A percentile compares a stretch with the other conserved stretches of the same genome.
phyloP scores from a whole-genome alignment of 2,888 invertebrate genomes.

The Alentia gelatinosa region DNA sequence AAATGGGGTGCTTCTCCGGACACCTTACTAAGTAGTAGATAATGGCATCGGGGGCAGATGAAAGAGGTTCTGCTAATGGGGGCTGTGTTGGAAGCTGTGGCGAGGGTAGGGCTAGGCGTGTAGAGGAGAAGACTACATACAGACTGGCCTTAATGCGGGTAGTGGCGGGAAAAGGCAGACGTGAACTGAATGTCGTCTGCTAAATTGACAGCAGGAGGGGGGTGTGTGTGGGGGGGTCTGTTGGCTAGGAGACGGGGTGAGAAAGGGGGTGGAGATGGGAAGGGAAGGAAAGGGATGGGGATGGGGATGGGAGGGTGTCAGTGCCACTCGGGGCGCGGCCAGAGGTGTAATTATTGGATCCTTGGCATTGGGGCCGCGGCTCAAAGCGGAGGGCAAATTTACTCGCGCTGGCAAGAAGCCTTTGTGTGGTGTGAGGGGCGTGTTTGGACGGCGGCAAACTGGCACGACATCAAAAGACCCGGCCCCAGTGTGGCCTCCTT shows the following conservation, averaged over 20 bases:
- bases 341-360: conserved; percentile 25
- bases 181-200: no score
- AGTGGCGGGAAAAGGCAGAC: no score
- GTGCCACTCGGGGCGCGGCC: neutral
- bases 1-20: neutral
- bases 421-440: neutral
- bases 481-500: no score
- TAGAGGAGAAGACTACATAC: no score
- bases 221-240: neutral
- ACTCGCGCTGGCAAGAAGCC: neutral
- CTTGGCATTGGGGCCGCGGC: neutral
- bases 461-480: conserved; percentile 24
- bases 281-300: neutral
- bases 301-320: neutral
- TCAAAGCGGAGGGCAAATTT: neutral
- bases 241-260: neutral
- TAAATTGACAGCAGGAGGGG: no score
- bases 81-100: no score
- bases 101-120: no score
- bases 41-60: neutral
- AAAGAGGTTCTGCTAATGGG: neutral
- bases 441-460: neutral
- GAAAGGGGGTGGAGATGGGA: neutral
- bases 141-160: no score
- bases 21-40: neutral